A percentile compares a stretch with the other conserved stretches of the same genome.
These are phyloP conservation scores for Ophiothrix spiculata DNA, from an alignment of 35 echinoderm and acorn worm genomes.

Conservation along the genomic window DNA sequence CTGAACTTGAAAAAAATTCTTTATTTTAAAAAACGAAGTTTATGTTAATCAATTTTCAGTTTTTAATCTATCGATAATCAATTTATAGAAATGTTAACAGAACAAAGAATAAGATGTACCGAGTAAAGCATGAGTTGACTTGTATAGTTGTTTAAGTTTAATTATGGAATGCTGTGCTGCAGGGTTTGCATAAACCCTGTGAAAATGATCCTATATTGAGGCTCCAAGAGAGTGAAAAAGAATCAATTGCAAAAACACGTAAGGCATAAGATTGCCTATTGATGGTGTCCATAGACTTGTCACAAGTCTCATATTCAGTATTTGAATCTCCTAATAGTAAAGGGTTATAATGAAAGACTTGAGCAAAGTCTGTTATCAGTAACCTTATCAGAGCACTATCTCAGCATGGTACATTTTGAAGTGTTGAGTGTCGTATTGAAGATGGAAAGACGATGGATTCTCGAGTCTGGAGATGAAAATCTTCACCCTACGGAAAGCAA, in stretches of 20 bases:
- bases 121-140: no score
- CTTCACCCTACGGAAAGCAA: slow-evolving; percentile 10
- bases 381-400: neutral
- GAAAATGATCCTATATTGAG: neutral
- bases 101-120: no score
- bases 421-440: neutral
- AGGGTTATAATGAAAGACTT: neutral
- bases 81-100: no score
- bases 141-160: no score
- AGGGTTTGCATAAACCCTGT: neutral
- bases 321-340: neutral
- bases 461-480: neutral
- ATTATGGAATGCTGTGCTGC: neutral
- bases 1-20: no score
- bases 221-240: slow-evolving; percentile 11
- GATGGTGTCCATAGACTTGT: neutral
- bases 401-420: neutral
- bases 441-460: neutral
- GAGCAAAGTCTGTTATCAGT: neutral
- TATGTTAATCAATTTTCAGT: no score
- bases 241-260: neutral
- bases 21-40: no score
- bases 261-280: neutral
- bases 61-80: no score
- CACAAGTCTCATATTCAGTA: neutral